Evolutionary conservation across 2,113 vertebrate genomes (phyloP), one percentile per base, ranked within the genome.

Genomic region (Ardeotis arabs): DNA sequence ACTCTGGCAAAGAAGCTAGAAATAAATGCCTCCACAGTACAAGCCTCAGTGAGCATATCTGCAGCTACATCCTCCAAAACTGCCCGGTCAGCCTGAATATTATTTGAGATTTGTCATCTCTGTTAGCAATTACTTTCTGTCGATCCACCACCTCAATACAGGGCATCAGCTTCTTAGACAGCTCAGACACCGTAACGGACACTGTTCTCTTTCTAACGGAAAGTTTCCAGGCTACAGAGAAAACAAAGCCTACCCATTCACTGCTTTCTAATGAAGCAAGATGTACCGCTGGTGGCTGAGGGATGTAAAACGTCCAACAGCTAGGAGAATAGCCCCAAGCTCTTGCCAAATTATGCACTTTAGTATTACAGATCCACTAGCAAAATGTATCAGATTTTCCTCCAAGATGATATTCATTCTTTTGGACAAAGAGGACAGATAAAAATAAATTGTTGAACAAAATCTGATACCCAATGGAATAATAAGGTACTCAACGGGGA

Each of bases 301-400:
- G 55, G 78, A 94, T 90, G 53, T 35, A 93, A 94, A 89, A 84
- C 33, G 93, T 68, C 84, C 89, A 66, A 87, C 24, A 17, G 12
- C 53, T n/a, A 67, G 84, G 94, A 92, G 90, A 96, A 97, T 49
- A 93, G 96, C 79, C 89, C 52, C 39, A 91, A 94, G 84, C 73
- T 95, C 95, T 92, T 92, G 72, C 92, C 89, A 96, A 95, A 97
- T 94, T 69, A 95, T 39, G 49, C 31, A 15, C 67, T 90, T 96
- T 7, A 37, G 70, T 94, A 87, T 95, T 92, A 96, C 81, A 97
- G 82, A 92, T 72, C 84, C 94, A 87, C 88, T 93, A 92, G 74
- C 69, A 95, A 97, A 97, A 95, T 7, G 69, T 31, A 92, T 91
- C 35, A 82, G 75, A 83, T 78, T 92, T 85, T 90, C 56, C 66